Conservation (phyloP, 2,888 invertebrate genomes). For the Perizoma flavofasciatum region DNA sequence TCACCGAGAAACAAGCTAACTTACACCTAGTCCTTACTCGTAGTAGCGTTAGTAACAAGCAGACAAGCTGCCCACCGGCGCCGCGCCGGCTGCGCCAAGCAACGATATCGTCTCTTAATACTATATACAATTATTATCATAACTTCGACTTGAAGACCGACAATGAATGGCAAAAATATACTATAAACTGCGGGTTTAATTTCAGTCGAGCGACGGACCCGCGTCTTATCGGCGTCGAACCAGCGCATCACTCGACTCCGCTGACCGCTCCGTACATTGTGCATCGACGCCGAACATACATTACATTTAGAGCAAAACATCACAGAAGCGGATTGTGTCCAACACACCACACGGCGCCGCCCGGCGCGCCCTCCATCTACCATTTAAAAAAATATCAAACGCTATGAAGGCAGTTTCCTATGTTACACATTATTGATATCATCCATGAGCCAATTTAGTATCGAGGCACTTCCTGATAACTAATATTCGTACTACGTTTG, state of each 20-base stretch:
- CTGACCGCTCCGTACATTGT: constrained; percentile 35
- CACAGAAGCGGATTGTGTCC: constrained; percentile 76
- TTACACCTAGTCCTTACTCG: constrained; percentile 73
- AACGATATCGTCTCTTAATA: constrained; percentile 65
- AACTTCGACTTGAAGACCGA: constrained; percentile 63
- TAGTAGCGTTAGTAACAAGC: constrained; percentile 70
- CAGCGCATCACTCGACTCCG: constrained; percentile 18
- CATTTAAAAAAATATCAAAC: constrained; percentile 77
- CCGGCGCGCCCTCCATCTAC: constrained; percentile 59
- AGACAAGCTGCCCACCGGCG: constrained; percentile 70
- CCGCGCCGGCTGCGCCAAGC: constrained; percentile 53
- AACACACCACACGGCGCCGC: constrained; percentile 57
- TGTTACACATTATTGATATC: constrained; percentile 63
- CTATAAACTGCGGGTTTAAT: constrained; percentile 64
- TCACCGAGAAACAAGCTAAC: constrained; percentile 78
- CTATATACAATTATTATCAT: constrained; percentile 77
- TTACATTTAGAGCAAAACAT: constrained; percentile 64
- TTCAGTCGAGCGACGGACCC: constrained; percentile 50
- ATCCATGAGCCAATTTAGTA: constrained; percentile 61
- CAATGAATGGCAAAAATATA: constrained; percentile 72
- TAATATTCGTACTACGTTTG: constrained; percentile 50
- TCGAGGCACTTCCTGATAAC: constrained; percentile 74
- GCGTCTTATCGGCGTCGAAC: constrained; percentile 35
- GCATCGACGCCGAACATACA: constrained; percentile 39
- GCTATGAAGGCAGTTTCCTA: constrained; percentile 73